Evolutionary conservation across 1,140 invertebrate genomes (phyloP), one percentile per base, ranked within the genome.

Genomic region (Battus philenor): DNA sequence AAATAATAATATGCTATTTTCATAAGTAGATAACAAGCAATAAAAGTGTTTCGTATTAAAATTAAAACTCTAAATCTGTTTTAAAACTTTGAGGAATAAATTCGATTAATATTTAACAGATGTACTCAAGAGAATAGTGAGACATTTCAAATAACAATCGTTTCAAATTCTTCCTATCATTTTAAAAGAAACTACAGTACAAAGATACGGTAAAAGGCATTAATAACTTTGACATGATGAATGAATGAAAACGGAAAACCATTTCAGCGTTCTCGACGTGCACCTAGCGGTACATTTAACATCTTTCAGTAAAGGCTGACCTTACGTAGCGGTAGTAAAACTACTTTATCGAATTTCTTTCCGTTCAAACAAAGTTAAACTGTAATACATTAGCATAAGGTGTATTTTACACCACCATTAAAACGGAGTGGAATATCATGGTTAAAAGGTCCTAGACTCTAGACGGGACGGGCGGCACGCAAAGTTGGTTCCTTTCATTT

Each of bases 381-480:
- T 12, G 22, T 39, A 11, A 12, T 1, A 1, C 11, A n/a, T 39
- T 24, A n/a, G 3, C 1, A 12, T 26, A 39, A 39, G 34, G 22
- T 15, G 8, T 13, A 39, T n/a, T 6, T 39, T 39, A 20, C 6
- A 3, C 18, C 10, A 7, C 8, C 22, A 7, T 2, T 26, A 7
- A 2, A 26, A 2, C 10, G 10, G 10, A 41, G 36, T 53, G 34
- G 12, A 52, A 56, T 41, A 48, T 39, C 46, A 20, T 20, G 33
- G 47, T 27, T n/a, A n/a, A 50, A 52, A 50, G 50, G 49, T 50
- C 48, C 36, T 50, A 61, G 62, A 62, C 56, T 44, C 51, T 45
- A 30, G 27, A 31, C 34, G 46, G 54, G 59, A 53, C 47, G 56
- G 54, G 55, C 63, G 50, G 38, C 72, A 72, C 69, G 72, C 72